A percentile compares a stretch with the other conserved stretches of the same genome.
These are phyloP conservation scores for Macquaria ambigua DNA, from an alignment of 2,113 vertebrate species.

Conservation along the genomic window DNA sequence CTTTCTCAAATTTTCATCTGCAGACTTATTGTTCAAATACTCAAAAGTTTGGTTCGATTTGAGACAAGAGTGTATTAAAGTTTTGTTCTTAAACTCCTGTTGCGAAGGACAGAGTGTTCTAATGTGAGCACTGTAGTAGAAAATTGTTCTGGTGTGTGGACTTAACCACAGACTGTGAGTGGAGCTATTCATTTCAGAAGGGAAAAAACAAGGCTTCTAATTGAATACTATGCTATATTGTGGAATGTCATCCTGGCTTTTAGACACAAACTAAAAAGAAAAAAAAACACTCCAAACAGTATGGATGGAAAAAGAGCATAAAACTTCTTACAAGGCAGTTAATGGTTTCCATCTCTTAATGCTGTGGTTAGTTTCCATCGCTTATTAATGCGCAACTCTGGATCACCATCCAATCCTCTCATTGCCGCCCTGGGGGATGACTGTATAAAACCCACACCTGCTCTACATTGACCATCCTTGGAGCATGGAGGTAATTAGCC, in stretches of 20 bases:
- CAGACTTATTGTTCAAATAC: neutral
- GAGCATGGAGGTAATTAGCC: slow-evolving; percentile 69
- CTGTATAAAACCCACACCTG: slow-evolving; percentile 78
- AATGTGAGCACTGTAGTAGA: slow-evolving; percentile 63
- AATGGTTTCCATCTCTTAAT: slow-evolving; percentile 83
- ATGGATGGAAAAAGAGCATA: slow-evolving; percentile 78
- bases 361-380: slow-evolving; percentile 80
- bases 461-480: slow-evolving; percentile 65
- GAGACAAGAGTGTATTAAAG: neutral
- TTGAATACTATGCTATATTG: slow-evolving; percentile 76
- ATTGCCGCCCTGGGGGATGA: slow-evolving; percentile 47
- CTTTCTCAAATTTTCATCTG: neutral
- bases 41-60: neutral
- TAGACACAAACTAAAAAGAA: slow-evolving; percentile 57
- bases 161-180: slow-evolving; percentile 70
- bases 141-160: slow-evolving; percentile 75
- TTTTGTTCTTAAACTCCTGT: slow-evolving; percentile 22
- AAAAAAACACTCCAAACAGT: slow-evolving; percentile 49
- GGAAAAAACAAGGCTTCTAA: slow-evolving; percentile 72
- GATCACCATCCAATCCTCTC: slow-evolving; percentile 59
- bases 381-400: slow-evolving; percentile 75
- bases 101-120: slow-evolving; percentile 65
- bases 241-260: slow-evolving; percentile 73
- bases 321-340: slow-evolving; percentile 79
- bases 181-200: slow-evolving; percentile 71